Evolutionary conservation across 2,113 vertebrate species (phyloP).

Genomic region (Pycnonotus jocosus): DNA sequence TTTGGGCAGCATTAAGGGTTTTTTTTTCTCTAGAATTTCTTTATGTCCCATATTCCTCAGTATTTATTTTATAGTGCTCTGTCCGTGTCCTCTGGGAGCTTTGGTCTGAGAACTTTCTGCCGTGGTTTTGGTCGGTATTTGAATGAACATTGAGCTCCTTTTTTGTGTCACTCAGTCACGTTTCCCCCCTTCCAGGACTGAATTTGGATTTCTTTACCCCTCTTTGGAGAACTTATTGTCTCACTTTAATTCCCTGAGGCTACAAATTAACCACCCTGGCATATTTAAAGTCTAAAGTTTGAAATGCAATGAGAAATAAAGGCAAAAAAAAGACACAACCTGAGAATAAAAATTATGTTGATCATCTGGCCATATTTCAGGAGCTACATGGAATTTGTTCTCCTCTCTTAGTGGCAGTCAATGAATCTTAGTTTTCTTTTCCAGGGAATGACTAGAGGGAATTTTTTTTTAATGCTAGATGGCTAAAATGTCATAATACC

Average conservation of each 20-base stretch:
- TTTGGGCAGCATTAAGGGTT: background rate
- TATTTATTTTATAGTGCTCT: background rate
- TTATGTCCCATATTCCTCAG: background rate
- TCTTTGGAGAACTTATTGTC: background rate
- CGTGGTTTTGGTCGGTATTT: slow-evolving; percentile 60
- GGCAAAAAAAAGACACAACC: background rate
- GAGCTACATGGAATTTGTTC: background rate
- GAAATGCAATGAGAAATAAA: background rate
- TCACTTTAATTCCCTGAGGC: background rate
- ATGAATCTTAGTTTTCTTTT: background rate
- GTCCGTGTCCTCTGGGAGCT: background rate
- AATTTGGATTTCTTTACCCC: background rate
- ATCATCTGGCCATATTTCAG: background rate
- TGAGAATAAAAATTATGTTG: background rate
- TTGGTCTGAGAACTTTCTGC: slow-evolving; percentile 48
- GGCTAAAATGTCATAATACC: background rate
- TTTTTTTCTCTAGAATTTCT: background rate
- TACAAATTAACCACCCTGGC: background rate
- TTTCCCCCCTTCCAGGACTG: background rate
- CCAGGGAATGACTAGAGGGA: background rate
- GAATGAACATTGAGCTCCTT: slow-evolving; percentile 41
- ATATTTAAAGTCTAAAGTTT: background rate
- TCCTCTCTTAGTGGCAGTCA: background rate
- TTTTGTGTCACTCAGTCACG: background rate
- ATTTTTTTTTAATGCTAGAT: background rate